Conservation (phyloP, 2,888 invertebrate species). For the Andrena chrysosceles region DNA sequence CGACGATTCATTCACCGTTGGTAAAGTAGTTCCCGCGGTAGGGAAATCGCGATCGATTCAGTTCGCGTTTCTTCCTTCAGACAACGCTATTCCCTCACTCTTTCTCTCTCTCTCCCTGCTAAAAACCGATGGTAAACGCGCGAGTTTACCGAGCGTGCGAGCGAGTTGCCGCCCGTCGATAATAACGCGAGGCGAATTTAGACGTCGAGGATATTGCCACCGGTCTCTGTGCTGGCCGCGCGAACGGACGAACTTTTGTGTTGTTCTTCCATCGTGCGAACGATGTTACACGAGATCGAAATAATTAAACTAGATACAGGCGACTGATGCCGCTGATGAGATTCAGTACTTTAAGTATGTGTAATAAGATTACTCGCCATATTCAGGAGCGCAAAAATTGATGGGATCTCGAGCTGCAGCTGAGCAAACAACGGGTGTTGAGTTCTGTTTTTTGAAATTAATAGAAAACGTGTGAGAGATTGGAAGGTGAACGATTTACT, state of each 20-base stretch:
- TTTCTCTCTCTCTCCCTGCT: not conserved
- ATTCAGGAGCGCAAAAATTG: conserved; percentile 74
- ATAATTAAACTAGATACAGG: conserved; percentile 57
- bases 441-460: not conserved
- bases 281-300: conserved; percentile 56
- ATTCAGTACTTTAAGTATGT: conserved; percentile 72
- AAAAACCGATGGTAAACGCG: not conserved
- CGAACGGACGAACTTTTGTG: conserved; percentile 13
- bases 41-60: conserved; percentile 26
- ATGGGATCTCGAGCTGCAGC: conserved; percentile 36
- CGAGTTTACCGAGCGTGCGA: conserved; percentile 38
- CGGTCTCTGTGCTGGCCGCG: conserved; percentile 57
- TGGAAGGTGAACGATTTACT: not conserved
- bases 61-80: conserved; percentile 13
- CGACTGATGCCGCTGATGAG: conserved; percentile 65
- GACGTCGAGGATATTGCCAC: conserved; percentile 64
- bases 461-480: not conserved
- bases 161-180: conserved; percentile 60
- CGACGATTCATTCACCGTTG: conserved; percentile 24
- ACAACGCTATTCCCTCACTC: conserved; percentile 18
- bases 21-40: not conserved
- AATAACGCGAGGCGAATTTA: conserved; percentile 46
- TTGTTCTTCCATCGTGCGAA: conserved; percentile 37
- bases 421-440: not conserved
- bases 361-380: conserved; percentile 75